phyloP scores from a whole-genome alignment of 2,113 vertebrate genomes.

The Deroptyus accipitrinus region DNA sequence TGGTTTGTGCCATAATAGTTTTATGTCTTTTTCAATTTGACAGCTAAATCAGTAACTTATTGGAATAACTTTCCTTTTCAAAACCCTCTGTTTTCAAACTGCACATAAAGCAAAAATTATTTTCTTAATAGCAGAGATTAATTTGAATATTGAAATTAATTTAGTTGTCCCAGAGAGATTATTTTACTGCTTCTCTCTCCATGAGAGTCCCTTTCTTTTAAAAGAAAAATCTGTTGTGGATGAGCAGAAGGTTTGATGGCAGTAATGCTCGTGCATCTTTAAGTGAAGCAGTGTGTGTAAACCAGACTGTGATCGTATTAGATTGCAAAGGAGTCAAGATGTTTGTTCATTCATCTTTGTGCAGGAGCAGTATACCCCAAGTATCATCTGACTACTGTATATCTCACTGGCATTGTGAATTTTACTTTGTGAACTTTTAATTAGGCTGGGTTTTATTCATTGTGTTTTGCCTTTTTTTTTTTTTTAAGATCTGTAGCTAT shows the following conservation, averaged over 20 bases:
- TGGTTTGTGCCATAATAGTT: conserved; percentile 27
- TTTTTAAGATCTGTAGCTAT: neutral
- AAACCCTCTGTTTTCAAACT: neutral
- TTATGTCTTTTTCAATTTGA: conserved; percentile 35
- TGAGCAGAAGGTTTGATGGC: neutral
- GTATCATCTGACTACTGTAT: neutral
- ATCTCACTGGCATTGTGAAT: neutral
- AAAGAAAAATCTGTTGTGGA: neutral
- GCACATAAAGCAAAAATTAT: neutral
- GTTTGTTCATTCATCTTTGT: neutral
- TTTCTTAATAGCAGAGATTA: neutral
- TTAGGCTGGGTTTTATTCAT: neutral
- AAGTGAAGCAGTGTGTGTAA: neutral
- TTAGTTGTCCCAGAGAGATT: neutral
- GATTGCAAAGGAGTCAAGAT: neutral
- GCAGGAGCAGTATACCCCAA: neutral
- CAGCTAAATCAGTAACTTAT: neutral
- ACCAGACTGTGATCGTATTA: neutral
- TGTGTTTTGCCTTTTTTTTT: neutral
- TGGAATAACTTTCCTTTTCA: neutral
- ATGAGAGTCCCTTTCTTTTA: neutral
- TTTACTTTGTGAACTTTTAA: neutral
- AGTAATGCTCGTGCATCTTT: neutral
- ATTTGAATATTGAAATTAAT: neutral
- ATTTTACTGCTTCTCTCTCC: neutral